A percentile compares a stretch with the other conserved stretches of the same genome.
phyloP scores from a whole-genome alignment of 2,888 invertebrate species.

The Parasteatoda lunata region DNA sequence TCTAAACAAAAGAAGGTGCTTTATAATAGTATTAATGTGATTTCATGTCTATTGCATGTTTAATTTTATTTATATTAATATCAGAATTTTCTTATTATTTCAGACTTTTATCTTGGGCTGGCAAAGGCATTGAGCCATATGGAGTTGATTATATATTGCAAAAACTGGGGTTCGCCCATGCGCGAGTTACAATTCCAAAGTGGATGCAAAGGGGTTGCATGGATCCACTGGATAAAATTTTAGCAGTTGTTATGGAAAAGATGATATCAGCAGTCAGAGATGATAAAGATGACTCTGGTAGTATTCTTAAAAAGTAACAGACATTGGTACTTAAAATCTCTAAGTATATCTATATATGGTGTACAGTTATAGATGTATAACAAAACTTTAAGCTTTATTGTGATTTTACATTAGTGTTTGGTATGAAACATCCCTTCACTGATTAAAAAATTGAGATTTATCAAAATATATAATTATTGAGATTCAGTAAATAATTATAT shows the following conservation, averaged over 20 bases:
- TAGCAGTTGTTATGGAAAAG: constrained; percentile 80
- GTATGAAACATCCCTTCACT: too few relatives aligned
- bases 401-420: too few relatives aligned
- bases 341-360: too few relatives aligned
- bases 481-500: too few relatives aligned
- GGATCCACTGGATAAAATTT: constrained; percentile 95
- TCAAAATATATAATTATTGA: too few relatives aligned
- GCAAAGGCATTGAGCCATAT: constrained; percentile 97
- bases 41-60: not conserved
- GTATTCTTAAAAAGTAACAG: constrained; percentile 36
- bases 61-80: not conserved
- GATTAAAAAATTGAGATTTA: too few relatives aligned
- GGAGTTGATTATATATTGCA: constrained; percentile 94
- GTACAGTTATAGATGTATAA: too few relatives aligned
- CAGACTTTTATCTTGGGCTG: constrained; percentile 82
- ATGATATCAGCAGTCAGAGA: constrained; percentile 70
- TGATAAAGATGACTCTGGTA: constrained; percentile 60
- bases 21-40: not conserved
- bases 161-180: constrained; percentile 97
- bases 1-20: too few relatives aligned
- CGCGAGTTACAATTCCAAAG: constrained; percentile 98
- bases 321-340: not conserved
- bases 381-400: too few relatives aligned
- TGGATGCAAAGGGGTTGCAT: constrained; percentile 99
- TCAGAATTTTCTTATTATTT: not conserved